Percentiles rank a stretch among this genome's conserved stretches.
Conservation (phyloP, 2,888 invertebrate species). For the Spicauda simplicius region DNA sequence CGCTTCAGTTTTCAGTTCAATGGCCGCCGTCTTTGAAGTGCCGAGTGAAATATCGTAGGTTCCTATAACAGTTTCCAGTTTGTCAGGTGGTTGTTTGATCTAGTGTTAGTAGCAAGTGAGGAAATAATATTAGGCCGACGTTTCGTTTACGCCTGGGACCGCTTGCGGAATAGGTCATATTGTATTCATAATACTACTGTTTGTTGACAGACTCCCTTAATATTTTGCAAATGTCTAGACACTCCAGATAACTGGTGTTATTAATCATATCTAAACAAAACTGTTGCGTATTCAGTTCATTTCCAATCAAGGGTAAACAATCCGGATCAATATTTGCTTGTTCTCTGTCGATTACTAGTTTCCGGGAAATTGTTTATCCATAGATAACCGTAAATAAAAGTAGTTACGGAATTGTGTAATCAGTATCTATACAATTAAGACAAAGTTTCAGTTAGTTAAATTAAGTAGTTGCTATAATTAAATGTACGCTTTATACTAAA, state of each 20-base stretch:
- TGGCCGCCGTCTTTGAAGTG: constrained; percentile 71
- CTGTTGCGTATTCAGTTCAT: constrained; percentile 8
- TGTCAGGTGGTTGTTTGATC: constrained; percentile 64
- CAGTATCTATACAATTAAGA: neutral
- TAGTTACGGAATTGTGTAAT: constrained; percentile 9
- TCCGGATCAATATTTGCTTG: constrained; percentile 21
- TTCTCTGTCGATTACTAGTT: constrained; percentile 20
- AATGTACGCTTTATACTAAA: no score
- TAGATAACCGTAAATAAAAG: constrained; percentile 1
- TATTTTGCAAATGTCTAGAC: neutral
- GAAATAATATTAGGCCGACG: constrained; percentile 40
- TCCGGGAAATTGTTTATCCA: constrained; percentile 24
- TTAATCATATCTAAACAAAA: constrained; percentile 4
- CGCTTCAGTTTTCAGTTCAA: constrained; percentile 68
- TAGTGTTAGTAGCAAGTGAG: constrained; percentile 14
- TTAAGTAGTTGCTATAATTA: no score
- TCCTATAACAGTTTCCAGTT: constrained; percentile 53
- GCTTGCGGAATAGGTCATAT: constrained; percentile 10
- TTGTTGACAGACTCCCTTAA: no score
- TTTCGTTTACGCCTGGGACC: constrained; percentile 37
- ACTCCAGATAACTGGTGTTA: neutral
- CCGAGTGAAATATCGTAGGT: constrained; percentile 67
- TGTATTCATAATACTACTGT: neutral
- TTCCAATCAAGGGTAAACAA: constrained; percentile 7
- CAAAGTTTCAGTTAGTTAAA: no score